A percentile compares a stretch with the other conserved stretches of the same genome.
Evolutionary conservation across 1,140 invertebrate genomes (phyloP).

Genomic region (Cyclargus thomasi): DNA sequence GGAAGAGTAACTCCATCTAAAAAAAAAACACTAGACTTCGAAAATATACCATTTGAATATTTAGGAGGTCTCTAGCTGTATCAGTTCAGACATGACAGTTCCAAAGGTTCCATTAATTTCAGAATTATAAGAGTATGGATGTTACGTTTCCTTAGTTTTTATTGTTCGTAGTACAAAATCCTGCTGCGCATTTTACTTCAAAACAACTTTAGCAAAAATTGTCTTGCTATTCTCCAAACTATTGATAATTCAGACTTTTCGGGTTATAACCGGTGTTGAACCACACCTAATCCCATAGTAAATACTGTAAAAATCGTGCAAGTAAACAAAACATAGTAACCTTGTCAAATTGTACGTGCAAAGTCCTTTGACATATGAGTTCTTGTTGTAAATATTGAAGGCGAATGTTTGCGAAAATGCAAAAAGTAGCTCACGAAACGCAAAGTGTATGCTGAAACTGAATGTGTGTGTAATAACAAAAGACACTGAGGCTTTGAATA

Average conservation of each 20-base stretch:
- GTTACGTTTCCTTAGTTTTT: no score
- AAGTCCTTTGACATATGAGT: neutral
- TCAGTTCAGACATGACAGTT: no score
- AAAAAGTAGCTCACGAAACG: neutral
- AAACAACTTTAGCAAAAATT: neutral
- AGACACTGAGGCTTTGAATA: neutral
- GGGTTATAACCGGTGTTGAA: neutral
- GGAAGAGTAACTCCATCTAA: no score
- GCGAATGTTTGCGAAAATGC: neutral
- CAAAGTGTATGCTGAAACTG: neutral
- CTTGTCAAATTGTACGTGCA: neutral
- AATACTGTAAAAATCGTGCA: neutral
- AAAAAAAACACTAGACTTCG: no score
- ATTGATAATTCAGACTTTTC: neutral
- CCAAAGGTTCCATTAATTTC: no score
- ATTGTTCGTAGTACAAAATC: neutral
- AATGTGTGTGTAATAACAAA: conserved; percentile 11
- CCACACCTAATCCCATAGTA: neutral
- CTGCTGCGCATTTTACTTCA: neutral
- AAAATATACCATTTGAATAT: no score
- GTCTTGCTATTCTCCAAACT: neutral
- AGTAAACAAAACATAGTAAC: conserved; percentile 1
- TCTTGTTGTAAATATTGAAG: neutral
- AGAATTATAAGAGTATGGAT: no score
- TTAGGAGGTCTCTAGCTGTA: no score